Conservation (phyloP, 2,797 vertebrate species). For the Denticeps clupeoides region DNA sequence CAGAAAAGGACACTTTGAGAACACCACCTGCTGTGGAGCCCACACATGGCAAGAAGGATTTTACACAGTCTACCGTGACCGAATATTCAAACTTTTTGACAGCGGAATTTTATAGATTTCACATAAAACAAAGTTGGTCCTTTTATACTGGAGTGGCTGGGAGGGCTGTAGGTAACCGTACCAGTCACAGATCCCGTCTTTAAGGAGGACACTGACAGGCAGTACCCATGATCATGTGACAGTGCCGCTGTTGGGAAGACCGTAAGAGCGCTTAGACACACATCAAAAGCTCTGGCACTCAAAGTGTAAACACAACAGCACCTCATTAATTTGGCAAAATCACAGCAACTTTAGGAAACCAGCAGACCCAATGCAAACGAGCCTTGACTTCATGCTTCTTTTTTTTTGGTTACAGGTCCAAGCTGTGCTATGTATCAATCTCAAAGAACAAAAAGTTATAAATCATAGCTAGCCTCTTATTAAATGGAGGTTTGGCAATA, state of each 20-base stretch:
- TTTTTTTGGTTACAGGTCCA: no score
- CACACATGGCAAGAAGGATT: no score
- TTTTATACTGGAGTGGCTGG: slow-evolving; percentile 13
- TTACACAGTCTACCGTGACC: no score
- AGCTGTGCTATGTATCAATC: no score
- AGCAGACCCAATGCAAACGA: neutral
- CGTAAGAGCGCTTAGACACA: slow-evolving; percentile 60
- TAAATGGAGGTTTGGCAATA: no score
- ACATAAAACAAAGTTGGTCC: slow-evolving; percentile 1
- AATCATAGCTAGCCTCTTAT: no score
- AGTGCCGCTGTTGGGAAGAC: slow-evolving; percentile 65
- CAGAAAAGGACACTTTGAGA: neutral
- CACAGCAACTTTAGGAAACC: neutral
- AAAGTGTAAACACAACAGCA: neutral
- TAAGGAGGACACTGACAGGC: slow-evolving; percentile 61
- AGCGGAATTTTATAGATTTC: neutral
- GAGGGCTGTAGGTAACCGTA: slow-evolving; percentile 42
- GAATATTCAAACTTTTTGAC: neutral
- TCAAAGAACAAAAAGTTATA: no score
- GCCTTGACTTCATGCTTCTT: neutral
- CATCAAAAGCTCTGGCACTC: slow-evolving; percentile 17
- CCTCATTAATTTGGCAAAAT: neutral
- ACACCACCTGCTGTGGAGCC: neutral
- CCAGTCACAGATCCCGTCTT: slow-evolving; percentile 62
- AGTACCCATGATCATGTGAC: slow-evolving; percentile 72